Conservation (phyloP, 2,113 vertebrate genomes). For the Paramormyrops kingsleyae region DNA sequence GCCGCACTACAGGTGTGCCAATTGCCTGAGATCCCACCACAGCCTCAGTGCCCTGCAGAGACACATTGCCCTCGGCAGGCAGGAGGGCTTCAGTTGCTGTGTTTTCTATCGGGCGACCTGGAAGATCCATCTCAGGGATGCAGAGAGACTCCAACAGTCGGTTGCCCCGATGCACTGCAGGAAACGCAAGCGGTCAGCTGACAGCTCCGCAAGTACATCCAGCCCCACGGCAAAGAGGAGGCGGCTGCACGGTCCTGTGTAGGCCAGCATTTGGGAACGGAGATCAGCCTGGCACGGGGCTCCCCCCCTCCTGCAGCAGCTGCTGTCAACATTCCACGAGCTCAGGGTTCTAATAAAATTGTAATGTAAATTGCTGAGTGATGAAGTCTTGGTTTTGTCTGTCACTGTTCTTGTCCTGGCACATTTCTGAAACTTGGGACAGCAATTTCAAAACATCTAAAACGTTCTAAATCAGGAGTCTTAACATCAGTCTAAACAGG, state of each 20-base stretch:
- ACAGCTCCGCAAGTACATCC: neutral
- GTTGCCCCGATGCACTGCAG: neutral
- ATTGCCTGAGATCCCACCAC: neutral
- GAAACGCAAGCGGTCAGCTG: neutral
- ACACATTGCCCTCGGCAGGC: neutral
- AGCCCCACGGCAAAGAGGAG: neutral
- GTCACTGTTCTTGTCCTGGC: neutral
- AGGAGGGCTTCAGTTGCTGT: neutral
- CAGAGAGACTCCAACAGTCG: too few species aligned
- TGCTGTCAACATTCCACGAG: neutral
- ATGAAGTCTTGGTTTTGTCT: neutral
- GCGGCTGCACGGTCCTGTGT: neutral
- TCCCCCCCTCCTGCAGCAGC: too few species aligned
- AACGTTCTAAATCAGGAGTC: too few species aligned
- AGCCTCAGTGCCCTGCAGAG: neutral
- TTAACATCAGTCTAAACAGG: too few species aligned
- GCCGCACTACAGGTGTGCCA: neutral
- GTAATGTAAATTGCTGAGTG: neutral
- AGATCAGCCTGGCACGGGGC: neutral
- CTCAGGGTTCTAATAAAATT: neutral
- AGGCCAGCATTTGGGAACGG: neutral
- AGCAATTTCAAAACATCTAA: too few species aligned
- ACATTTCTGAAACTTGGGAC: neutral
- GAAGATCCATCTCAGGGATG: neutral
- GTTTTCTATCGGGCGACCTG: neutral